Conservation (phyloP, 2,888 invertebrate genomes). For the Bombylius discolor region DNA sequence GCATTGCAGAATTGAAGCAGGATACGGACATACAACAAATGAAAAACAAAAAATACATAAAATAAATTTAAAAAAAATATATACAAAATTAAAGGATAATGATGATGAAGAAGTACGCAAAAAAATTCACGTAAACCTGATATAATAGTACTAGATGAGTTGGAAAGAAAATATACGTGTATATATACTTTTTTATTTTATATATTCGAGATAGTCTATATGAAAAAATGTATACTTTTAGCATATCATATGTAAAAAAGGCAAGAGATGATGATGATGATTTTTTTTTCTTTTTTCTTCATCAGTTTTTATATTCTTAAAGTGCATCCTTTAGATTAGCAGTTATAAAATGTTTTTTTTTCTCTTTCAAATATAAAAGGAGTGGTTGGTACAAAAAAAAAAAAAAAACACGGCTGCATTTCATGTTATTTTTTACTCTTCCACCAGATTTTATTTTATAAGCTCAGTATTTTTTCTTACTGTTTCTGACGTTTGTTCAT, state of each 20-base stretch:
- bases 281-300: conserved; percentile 5
- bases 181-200: not conserved
- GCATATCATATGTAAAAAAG: too few species aligned
- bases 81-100: not conserved
- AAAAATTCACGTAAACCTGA: conserved; percentile 5
- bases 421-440: conserved; percentile 10
- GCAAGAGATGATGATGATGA: too few species aligned
- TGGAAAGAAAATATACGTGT: conserved; percentile 1
- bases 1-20: conserved; percentile 8
- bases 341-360: conserved; percentile 5
- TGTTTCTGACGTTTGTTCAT: too few species aligned
- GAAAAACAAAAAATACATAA: not conserved
- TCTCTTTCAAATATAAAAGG: conserved; percentile 5
- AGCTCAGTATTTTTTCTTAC: conserved; percentile 1
- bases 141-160: conserved; percentile 1
- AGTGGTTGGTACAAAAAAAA: conserved; percentile 4
- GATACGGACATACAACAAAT: not conserved
- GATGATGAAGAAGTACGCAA: too few species aligned
- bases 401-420: conserved; percentile 7
- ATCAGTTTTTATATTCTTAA: conserved; percentile 11
- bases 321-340: conserved; percentile 13
- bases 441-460: not conserved
- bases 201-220: too few species aligned
- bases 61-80: not conserved
- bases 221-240: too few species aligned